Evolutionary conservation across 2,888 invertebrate species (phyloP), one percentile per base, ranked within the genome.

Genomic region (Allophyes oxyacanthae): DNA sequence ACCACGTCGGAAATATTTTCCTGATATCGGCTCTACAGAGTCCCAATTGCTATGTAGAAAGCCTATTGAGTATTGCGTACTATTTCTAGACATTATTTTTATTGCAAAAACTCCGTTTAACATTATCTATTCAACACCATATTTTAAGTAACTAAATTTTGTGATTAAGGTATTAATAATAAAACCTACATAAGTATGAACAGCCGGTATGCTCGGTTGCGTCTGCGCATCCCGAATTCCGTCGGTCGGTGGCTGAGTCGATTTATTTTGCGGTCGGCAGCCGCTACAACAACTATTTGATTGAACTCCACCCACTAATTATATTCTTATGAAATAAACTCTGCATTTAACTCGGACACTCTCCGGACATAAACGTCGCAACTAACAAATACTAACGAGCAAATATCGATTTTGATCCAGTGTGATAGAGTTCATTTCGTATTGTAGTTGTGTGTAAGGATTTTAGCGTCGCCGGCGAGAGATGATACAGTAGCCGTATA

Each of bases 231-330:
- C 56, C 36, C 51, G 68, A 58, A 51, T 51, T 45, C 62, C 58
- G 58, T 38, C 55, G 42, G 49, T 41, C 58, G 30, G 59, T 48
- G 59, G 52, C 66, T 52, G 78, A 76, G 72, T 79, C 83, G 79
- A 86, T 87, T 87, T 81, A 85, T 83, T 81, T 74, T 70, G 78
- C 79, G 74, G 78, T 78, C 81, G 70, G 79, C 74, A 72, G 78
- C 75, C 59, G 70, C 79, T 81, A 84, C 85, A 83, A 71, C 82
- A 78, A 86, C 90, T 86, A 82, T 87, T 88, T 89, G 90, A 90
- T 91, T 87, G 90, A 83, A 90, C 92, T 86, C 91, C 94, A 83
- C 94, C 94, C 93, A 94, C 94, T 93, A 91, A 94, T 94, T 94
- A 94, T 90, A 89, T 88, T 91, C 92, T 92, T 92, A 91, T 86